Base-by-base conservation (phyloP, 2,797 vertebrate species). In the Dryobates pubescens region DNA sequence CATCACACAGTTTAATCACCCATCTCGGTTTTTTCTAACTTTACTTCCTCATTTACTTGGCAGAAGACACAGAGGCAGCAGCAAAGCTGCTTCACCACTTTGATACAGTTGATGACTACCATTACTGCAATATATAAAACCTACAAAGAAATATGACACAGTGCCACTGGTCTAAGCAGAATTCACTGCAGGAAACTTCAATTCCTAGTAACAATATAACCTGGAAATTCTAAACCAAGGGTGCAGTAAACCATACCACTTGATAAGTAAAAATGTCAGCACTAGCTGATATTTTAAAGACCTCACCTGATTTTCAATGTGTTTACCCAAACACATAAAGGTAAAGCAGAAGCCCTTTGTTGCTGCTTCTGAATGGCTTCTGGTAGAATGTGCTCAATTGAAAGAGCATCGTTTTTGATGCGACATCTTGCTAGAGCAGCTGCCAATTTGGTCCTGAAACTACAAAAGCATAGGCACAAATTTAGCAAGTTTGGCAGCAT, bases 241-340 rank as follows among this genome's bases (percentile, higher is more conserved):
- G 5, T 45, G 7, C 26, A 81, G 58, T 29, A 78, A 87, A 72
- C 17, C 32, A 0, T 51, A 83, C 34, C 5, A 23, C 51, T 78
- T 64, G 10, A 45, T 15, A 27, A 7, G 17, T 65, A 71, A 80
- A 91, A 81, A 6, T 2, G 2, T 56, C 54, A 80, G 5, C 51
- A 51, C 43, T 23, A 87, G 53, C 43, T 54, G 24, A 54, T 51
- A 63, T 36, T 30, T 75, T 81, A 53, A 80, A 82, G 82, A 86
- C 4, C 84, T 92, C 74, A 98, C 98, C 97, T 97, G 81, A 92
- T 94, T 96, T 98, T 97, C 61, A 90, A 45, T 26, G 98, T 97
- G 96, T 99, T 99, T 97, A 99, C 96, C 99, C 98, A 99, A 64
- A 97, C 96, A 62, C 97, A 98, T n/a, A 99, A 79, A 7, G 98